Percentiles rank a stretch among this genome's conserved stretches.
These are phyloP conservation scores for Geopemphigus sp. DNA, from an alignment of 1,140 invertebrate genomes.

Conservation along the genomic window DNA sequence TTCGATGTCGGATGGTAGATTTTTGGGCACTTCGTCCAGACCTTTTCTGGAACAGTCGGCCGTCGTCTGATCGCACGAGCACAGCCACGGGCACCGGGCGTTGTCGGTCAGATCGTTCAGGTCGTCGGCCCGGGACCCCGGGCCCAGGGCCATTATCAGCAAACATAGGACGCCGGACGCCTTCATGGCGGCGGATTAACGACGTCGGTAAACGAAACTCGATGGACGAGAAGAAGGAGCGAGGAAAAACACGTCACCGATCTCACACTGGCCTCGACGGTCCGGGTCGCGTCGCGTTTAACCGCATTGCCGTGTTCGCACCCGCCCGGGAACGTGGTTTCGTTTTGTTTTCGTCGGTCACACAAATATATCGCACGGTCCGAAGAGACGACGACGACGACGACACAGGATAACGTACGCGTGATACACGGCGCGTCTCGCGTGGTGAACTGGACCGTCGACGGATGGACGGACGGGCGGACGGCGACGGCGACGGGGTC, in stretches of 20 bases:
- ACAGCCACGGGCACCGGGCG: constrained; percentile 74
- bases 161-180: constrained; percentile 14
- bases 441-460: constrained; percentile 44
- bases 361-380: neutral
- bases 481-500: neutral
- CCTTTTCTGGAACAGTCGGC: constrained; percentile 86
- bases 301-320: constrained; percentile 33
- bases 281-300: constrained; percentile 13
- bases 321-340: neutral
- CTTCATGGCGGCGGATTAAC: constrained; percentile 15
- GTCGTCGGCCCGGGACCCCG: constrained; percentile 29
- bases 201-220: neutral
- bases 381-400: neutral
- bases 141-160: constrained; percentile 55
- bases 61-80: constrained; percentile 79
- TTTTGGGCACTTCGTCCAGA: constrained; percentile 79
- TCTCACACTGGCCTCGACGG: constrained; percentile 38
- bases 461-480: constrained; percentile 10
- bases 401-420: too few relatives aligned
- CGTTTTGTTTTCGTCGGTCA: neutral
- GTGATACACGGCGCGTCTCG: constrained; percentile 21
- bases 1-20: constrained; percentile 88
- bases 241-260: neutral
- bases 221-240: neutral
- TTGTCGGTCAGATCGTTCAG: constrained; percentile 70